Base-by-base conservation (phyloP, 35 echinoderm and acorn worm genomes). In the Acanthaster planci region DNA sequence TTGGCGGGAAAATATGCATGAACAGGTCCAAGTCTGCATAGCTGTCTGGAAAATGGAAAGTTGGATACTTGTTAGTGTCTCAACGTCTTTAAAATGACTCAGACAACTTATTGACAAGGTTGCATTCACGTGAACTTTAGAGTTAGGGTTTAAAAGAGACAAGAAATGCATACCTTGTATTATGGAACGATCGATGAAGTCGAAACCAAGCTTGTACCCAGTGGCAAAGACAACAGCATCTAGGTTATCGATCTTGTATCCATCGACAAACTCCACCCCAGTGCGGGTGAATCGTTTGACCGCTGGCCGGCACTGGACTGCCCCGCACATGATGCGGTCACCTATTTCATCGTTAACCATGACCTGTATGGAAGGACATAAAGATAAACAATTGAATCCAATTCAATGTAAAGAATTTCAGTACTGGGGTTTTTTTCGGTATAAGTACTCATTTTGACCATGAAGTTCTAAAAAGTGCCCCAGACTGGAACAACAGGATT, bases 291-390 rank as follows among this genome's bases (percentile, higher is more conserved):
- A 93, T 26, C 59, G 50, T 81, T 84, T 81, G 7, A 93, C 51
- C n/a, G 76, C 80, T 59, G 87, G 55, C 76, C 68, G 54, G 55
- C 80, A 64, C 58, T 85, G 80, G 35, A 93, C 67, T 67, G 76
- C 64, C 55, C 87, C 92, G 56, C 86, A 89, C 29, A 64, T 67
- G 23, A 93, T 89, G 29, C 87, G 86, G 27, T 82, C 42, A 30
- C 86, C 81, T 21, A 95, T 95, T 27, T 79, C 83, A 60, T 95
- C 93, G 60, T 80, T 95, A 38, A 91, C 76, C 78, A 92, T 92
- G 38, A 77, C 78, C 78, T 82, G 31, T 31, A 18, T 37, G 34
- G 0, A 77, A 21, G 29, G 21, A 87, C 10, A 21, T 38, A 64
- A 58, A 58, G 31, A 56, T 6, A 47, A 47, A 47, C 42, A 47